Evolutionary conservation across 2,888 invertebrate genomes (phyloP).

Genomic region (Thysanoteuthis rhombus): DNA sequence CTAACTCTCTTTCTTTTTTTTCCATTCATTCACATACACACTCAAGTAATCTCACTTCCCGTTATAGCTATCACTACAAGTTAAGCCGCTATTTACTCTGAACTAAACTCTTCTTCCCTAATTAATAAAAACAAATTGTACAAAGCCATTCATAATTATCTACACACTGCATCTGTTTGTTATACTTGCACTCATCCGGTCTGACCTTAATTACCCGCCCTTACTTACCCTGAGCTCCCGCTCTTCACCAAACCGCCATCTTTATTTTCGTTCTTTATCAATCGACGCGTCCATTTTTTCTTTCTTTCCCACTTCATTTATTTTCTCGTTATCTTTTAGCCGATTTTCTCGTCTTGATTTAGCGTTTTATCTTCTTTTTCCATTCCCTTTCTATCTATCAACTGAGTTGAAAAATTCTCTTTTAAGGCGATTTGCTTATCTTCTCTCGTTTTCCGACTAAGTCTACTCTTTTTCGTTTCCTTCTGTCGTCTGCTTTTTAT

Average conservation of each 20-base stretch:
- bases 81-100: neutral
- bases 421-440: no score
- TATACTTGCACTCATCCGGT: neutral
- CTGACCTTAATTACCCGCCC: neutral
- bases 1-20: no score
- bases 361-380: no score
- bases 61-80: neutral
- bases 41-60: no score
- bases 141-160: neutral
- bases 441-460: no score
- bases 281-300: neutral
- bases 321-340: neutral
- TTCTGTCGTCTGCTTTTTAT: no score
- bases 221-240: neutral
- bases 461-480: no score
- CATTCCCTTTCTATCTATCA: no score
- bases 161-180: neutral
- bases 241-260: neutral
- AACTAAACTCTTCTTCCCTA: neutral
- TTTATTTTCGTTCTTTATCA: neutral
- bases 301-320: neutral
- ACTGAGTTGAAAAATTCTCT: no score
- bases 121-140: neutral
- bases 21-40: no score
- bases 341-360: no score